A percentile compares a stretch with the other conserved stretches of the same genome.
phyloP scores from a whole-genome alignment of 2,113 vertebrate genomes.

The Anolis carolinensis region DNA sequence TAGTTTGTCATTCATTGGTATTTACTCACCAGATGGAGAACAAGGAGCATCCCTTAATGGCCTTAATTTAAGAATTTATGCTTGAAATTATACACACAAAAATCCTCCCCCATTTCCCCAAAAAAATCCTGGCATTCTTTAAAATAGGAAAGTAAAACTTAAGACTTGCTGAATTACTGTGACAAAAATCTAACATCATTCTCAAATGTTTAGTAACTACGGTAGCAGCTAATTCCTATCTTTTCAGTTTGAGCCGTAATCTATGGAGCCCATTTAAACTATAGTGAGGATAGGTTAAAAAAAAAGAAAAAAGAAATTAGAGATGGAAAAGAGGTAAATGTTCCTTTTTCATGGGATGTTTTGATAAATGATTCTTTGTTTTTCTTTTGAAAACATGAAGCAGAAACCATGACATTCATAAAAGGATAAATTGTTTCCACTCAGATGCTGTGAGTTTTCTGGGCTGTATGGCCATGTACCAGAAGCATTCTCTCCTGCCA shows the following conservation, averaged over 20 bases:
- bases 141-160: neutral
- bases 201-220: too few relatives aligned
- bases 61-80: neutral
- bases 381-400: neutral
- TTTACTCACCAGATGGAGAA: conserved; percentile 2
- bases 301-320: neutral
- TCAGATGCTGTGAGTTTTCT: too few relatives aligned
- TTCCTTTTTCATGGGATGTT: neutral
- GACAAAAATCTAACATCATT: rapidly evolving
- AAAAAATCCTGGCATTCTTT: neutral
- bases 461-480: too few relatives aligned
- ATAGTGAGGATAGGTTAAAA: neutral
- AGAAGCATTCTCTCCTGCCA: too few relatives aligned
- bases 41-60: neutral
- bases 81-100: neutral
- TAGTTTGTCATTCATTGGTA: conserved; percentile 14
- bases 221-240: neutral
- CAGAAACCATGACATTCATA: neutral
- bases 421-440: neutral
- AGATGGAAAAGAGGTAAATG: neutral
- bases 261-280: rapidly evolving
- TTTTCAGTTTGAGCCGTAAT: neutral
- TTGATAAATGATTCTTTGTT: neutral
- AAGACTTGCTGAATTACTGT: rapidly evolving
- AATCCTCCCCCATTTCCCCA: neutral